These are phyloP conservation scores for Brachionus asplanchnoidis DNA, from an alignment of 1,140 invertebrate species.

Conservation along the genomic window DNA sequence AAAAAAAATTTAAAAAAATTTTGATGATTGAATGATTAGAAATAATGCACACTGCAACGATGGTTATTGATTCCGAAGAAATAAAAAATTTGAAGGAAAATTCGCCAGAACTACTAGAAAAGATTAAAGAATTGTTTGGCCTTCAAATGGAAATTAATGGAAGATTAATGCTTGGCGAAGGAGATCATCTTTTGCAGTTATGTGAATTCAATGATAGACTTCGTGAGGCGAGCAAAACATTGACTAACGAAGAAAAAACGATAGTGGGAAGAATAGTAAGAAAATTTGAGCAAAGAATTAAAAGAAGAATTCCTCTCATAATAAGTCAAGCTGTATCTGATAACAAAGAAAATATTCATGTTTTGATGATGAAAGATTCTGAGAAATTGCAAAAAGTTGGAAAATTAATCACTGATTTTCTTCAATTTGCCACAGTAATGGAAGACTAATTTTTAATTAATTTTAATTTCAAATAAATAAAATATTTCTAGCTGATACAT, in stretches of 20 bases:
- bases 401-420: background rate
- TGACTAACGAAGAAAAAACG: background rate
- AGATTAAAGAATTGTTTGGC: background rate
- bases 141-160: background rate
- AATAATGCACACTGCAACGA: background rate
- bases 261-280: background rate
- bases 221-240: background rate
- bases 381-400: background rate
- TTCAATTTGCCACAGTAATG: background rate
- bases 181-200: background rate
- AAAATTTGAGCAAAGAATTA: background rate
- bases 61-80: background rate
- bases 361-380: background rate
- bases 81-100: background rate
- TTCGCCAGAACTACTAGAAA: background rate
- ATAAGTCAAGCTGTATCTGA: constrained; percentile 2
- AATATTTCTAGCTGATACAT: no score
- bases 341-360: background rate
- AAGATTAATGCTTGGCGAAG: background rate
- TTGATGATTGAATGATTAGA: background rate
- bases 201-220: constrained; percentile 16
- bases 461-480: no score
- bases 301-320: background rate
- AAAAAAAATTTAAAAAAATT: no score
- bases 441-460: background rate